phyloP scores from a whole-genome alignment of 2,797 vertebrate species.

The Hyperoplus immaculatus region DNA sequence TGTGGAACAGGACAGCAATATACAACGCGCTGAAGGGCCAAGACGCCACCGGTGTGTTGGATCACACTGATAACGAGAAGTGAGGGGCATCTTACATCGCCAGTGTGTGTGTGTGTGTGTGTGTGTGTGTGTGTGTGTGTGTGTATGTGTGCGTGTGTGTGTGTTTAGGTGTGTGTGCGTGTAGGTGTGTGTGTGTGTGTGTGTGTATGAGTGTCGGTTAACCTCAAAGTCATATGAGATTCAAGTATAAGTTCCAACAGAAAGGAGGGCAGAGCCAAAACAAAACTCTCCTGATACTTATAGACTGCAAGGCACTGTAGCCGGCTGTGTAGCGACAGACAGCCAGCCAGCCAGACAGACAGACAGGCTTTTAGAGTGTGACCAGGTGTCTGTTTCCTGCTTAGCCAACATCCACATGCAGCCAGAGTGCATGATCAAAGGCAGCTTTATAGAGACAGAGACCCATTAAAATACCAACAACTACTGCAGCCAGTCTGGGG shows the following conservation, averaged over 20 bases:
- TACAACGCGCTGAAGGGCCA: too few species aligned
- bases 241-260: constrained; percentile 12
- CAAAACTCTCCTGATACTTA: constrained; percentile 21
- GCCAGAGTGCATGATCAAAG: constrained; percentile 80
- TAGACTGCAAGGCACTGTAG: constrained; percentile 1
- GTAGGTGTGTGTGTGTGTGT: too few species aligned
- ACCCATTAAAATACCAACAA: constrained; percentile 84
- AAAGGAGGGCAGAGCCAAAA: constrained; percentile 1
- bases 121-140: not conserved
- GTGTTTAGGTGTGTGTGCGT: too few species aligned
- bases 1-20: not conserved
- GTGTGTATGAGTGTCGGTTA: not conserved
- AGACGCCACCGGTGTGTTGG: not conserved
- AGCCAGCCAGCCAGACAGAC: constrained; percentile 42
- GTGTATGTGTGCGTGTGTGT: too few species aligned
- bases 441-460: constrained; percentile 78
- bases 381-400: constrained; percentile 79
- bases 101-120: not conserved
- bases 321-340: constrained; percentile 11
- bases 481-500: constrained; percentile 78
- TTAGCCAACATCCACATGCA: constrained; percentile 64
- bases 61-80: not conserved
- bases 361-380: constrained; percentile 58
- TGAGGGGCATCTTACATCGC: not conserved
- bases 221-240: not conserved